These are phyloP conservation scores for Pipistrellus pipistrellus DNA, from an alignment of 2,797 vertebrate genomes.

Conservation along the genomic window DNA sequence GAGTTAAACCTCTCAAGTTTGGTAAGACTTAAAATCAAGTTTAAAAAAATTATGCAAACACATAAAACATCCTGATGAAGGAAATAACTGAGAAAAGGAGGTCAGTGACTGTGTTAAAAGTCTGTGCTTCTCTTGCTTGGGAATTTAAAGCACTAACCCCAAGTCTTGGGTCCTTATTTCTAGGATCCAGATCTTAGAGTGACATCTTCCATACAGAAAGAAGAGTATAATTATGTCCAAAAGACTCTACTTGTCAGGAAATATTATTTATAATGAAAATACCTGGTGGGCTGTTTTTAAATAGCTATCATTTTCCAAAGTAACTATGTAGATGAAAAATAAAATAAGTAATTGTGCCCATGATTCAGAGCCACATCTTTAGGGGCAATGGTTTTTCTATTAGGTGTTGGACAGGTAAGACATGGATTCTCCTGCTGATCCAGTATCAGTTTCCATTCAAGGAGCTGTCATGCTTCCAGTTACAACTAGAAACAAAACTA, in stretches of 20 bases:
- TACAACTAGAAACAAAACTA: background rate
- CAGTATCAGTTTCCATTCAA: background rate
- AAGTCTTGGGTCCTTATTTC: background rate
- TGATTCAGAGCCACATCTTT: background rate
- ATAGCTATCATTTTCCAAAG: background rate
- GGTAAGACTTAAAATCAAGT: background rate
- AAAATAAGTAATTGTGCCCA: background rate
- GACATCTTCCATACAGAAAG: background rate
- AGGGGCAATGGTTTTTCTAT: background rate
- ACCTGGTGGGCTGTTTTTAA: background rate
- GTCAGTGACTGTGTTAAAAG: background rate
- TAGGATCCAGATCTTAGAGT: background rate
- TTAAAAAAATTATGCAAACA: background rate
- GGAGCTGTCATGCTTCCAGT: background rate
- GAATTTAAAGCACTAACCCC: background rate
- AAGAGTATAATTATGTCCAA: background rate
- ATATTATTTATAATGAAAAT: constrained; percentile 44
- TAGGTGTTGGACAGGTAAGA: background rate
- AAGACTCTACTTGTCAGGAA: background rate
- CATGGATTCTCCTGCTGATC: constrained; percentile 13
- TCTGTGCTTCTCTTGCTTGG: background rate
- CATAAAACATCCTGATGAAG: background rate
- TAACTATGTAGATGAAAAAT: background rate
- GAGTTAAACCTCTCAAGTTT: background rate
- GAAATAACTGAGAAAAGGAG: background rate